These are phyloP conservation scores for Amphiprion percula DNA, from an alignment of 2,113 vertebrate genomes.

Conservation along the genomic window DNA sequence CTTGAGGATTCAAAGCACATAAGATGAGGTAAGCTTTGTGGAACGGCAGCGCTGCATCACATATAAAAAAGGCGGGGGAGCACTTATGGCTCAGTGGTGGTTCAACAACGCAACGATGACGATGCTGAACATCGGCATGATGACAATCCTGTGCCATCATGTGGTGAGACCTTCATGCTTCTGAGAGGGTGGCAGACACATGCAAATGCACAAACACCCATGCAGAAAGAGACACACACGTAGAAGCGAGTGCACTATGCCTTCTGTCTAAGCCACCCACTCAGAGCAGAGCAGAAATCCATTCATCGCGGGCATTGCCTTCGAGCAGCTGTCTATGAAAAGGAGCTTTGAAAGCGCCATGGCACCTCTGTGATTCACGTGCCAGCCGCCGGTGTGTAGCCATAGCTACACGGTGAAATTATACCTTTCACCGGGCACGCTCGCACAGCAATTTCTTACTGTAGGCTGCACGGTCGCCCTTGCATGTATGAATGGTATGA, in stretches of 20 bases:
- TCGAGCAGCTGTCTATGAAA: constrained; percentile 69
- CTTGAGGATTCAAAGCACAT: constrained; percentile 61
- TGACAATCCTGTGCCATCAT: constrained; percentile 40
- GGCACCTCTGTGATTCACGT: constrained; percentile 59
- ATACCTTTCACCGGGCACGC: constrained; percentile 57
- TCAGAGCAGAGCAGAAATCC: constrained; percentile 60
- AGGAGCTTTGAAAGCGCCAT: constrained; percentile 65
- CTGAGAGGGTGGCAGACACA: constrained; percentile 46
- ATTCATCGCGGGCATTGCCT: constrained; percentile 63
- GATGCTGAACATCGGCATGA: constrained; percentile 32
- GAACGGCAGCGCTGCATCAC: constrained; percentile 45
- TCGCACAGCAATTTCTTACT: constrained; percentile 58
- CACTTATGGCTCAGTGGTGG: constrained; percentile 26
- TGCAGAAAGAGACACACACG: constrained; percentile 14
- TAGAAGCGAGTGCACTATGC: constrained; percentile 35
- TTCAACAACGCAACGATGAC: constrained; percentile 24
- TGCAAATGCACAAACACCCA: constrained; percentile 21
- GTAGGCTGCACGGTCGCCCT: constrained; percentile 21
- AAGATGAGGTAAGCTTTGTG: constrained; percentile 62
- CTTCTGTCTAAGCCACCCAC: constrained; percentile 69
- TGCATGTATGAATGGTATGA: constrained; percentile 37
- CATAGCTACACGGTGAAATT: constrained; percentile 68
- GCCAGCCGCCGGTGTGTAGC: constrained; percentile 39
- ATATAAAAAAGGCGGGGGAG: background rate
- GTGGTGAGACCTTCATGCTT: constrained; percentile 48